Base-by-base conservation (phyloP, 2,888 invertebrate species). In the Cecidostiba fungosa region DNA sequence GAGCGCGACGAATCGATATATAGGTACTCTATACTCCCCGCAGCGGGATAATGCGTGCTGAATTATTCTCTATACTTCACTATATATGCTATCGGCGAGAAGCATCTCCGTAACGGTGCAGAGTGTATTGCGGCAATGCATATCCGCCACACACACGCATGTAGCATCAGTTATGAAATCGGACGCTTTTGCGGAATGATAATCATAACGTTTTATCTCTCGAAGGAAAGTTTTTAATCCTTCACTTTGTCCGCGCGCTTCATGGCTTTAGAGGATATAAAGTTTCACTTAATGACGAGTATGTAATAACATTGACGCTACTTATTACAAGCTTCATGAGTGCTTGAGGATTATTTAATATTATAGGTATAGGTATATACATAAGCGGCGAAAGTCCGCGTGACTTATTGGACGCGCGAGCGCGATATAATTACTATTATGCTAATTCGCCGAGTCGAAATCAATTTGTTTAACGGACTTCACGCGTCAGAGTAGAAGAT, bases 1-100 rank as follows among this genome's bases (percentile, higher is more conserved):
- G 59, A 83, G 73, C 84, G 73, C 47, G 59, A 62, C 84, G 73
- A 83, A 73, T 84, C 73, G 73, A 62, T 73, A 47, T 8, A 23
- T 59, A n/a, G n/a, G n/a, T n/a, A n/a, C n/a, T n/a, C n/a, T n/a
- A n/a, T 19, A 59, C 54, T 19, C 54, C 43, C 23, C 72, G 26
- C 62, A 83, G 72, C 82, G 76, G 36, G 72, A 62, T 72, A 72
- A 77, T 83, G 77, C 83, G 23, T 16, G n/a, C 62, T 54, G 77
- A 77, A 77, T 82, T 39, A 82, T 77, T 82, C 59, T n/a, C 39
- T 43, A n/a, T n/a, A 19, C 26, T n/a, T 32, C 47, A 47, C 16
- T 54, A 23, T 50, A 47, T 74, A 50, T 29, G 39, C 76, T 50
- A 16, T 62, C 77, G 54, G 47, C 82, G 70, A 26, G 59, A 32